Evolutionary conservation across 2,888 invertebrate genomes (phyloP).

Genomic region (Polyommatus iphigenia): DNA sequence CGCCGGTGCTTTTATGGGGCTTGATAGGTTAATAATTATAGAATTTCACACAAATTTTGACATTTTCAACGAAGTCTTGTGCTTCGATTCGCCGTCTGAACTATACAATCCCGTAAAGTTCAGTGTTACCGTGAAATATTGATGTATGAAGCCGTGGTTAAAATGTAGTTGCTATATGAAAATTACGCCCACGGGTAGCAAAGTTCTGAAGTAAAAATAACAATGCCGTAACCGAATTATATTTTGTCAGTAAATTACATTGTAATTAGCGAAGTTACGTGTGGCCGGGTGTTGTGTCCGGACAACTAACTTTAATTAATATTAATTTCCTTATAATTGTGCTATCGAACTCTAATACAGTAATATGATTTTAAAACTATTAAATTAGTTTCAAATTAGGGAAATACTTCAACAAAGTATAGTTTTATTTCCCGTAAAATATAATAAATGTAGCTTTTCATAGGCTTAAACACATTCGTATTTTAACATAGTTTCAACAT

Average conservation of each 20-base stretch:
- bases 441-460: neutral
- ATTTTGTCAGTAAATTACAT: neutral
- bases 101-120: no score
- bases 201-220: neutral
- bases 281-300: neutral
- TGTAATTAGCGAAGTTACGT: neutral
- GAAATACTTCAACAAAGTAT: neutral
- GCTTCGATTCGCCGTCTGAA: no score
- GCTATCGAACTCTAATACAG: neutral
- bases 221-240: constrained; percentile 6
- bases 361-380: neutral
- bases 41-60: no score
- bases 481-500: neutral
- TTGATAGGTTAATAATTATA: no score
- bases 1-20: no score
- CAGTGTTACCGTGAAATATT: no score
- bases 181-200: neutral
- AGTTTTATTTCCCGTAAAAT: neutral
- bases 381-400: neutral
- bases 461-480: neutral
- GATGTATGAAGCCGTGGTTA: no score
- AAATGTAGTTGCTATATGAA: no score
- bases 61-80: no score
- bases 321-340: constrained; percentile 1
- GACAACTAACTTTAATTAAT: constrained; percentile 5